These are phyloP conservation scores for Drosophila falleni DNA, from an alignment of 2,888 invertebrate genomes.

Conservation along the genomic window DNA sequence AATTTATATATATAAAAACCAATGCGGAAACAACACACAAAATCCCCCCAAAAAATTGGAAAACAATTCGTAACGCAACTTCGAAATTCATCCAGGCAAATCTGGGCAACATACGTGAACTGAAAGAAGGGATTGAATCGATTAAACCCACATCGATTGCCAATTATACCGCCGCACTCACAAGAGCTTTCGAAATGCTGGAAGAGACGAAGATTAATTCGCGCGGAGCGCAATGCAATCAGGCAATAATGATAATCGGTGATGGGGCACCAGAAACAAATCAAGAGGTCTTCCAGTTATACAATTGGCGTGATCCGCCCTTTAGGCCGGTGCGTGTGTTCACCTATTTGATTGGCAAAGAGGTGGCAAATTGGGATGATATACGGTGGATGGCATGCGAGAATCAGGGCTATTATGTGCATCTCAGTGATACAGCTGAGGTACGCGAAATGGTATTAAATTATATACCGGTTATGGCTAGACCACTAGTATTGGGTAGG, in stretches of 20 bases:
- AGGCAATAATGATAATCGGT: constrained; percentile 99
- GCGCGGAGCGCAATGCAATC: constrained; percentile 92
- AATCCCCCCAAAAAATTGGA: constrained; percentile 12
- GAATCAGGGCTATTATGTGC: constrained; percentile 98
- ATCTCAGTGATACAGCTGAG: constrained; percentile 98
- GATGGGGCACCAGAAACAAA: constrained; percentile 98
- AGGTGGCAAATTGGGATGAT: constrained; percentile 96
- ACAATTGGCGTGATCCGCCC: constrained; percentile 92
- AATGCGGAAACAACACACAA: constrained; percentile 53
- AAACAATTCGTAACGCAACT: constrained; percentile 52
- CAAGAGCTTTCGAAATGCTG: constrained; percentile 95
- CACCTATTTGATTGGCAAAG: constrained; percentile 98
- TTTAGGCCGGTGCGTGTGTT: constrained; percentile 97
- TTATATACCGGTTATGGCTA: constrained; percentile 98
- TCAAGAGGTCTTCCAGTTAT: constrained; percentile 95
- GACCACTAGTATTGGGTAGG: constrained; percentile 95
- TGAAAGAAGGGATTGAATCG: constrained; percentile 92
- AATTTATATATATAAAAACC: constrained; percentile 35
- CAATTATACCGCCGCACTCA: constrained; percentile 96
- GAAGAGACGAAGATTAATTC: constrained; percentile 88
- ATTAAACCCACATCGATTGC: constrained; percentile 95
- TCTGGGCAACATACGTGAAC: constrained; percentile 92
- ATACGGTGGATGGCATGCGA: constrained; percentile 99
- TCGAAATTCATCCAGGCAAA: constrained; percentile 89
- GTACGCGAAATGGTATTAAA: constrained; percentile 98